phyloP scores from a whole-genome alignment of 2,113 vertebrate species.

The Uropsilus gracilis region DNA sequence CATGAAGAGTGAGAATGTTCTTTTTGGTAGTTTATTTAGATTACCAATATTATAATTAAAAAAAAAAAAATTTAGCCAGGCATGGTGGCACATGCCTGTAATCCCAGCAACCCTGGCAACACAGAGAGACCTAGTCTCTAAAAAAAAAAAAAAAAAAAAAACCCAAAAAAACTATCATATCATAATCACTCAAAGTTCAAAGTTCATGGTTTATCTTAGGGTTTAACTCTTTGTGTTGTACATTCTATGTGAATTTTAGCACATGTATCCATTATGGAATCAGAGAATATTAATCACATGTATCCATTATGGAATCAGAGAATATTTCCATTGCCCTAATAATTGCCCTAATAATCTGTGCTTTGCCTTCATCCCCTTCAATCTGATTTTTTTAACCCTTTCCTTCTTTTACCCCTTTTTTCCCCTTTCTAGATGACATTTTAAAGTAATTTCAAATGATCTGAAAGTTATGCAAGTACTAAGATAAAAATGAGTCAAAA shows the following conservation, averaged over 20 bases:
- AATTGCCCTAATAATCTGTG: not conserved
- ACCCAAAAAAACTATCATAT: too few relatives aligned
- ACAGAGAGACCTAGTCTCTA: too few relatives aligned
- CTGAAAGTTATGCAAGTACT: not conserved
- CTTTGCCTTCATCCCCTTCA: not conserved
- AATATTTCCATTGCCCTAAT: not conserved
- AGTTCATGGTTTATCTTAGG: too few relatives aligned
- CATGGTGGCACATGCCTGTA: too few relatives aligned
- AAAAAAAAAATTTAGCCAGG: not conserved
- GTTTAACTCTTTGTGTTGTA: not conserved
- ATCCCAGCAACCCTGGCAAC: too few relatives aligned
- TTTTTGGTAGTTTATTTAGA: not conserved
- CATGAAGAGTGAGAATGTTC: not conserved
- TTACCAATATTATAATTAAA: not conserved
- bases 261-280: not conserved
- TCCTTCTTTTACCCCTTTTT: not conserved
- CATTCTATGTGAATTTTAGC: not conserved
- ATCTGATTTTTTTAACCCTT: not conserved
- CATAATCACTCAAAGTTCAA: not conserved
- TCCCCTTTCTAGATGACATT: not conserved
- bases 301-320: not conserved
- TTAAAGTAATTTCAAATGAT: constrained; percentile 26
- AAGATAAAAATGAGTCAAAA: not conserved
- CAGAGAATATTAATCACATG: not conserved
- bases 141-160: too few relatives aligned